Conservation (phyloP, 2,113 vertebrate genomes). For the Xiphophorus couchianus region DNA sequence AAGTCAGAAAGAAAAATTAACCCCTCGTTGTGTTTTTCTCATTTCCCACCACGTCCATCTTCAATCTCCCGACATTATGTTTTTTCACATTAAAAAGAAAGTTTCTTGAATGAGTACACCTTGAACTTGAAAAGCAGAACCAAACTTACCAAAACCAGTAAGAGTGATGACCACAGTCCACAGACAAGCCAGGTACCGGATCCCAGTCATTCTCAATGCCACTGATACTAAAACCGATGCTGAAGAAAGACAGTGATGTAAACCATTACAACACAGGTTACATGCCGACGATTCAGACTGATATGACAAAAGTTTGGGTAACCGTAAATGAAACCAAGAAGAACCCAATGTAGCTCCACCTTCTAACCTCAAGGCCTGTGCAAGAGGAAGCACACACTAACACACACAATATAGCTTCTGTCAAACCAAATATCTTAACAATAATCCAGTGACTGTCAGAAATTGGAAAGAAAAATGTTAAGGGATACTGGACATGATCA, state of each 20-base stretch:
- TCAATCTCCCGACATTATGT: neutral
- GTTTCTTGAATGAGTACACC: neutral
- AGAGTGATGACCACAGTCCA: slow-evolving; percentile 37
- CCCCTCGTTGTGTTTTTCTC: no score
- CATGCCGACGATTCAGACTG: neutral
- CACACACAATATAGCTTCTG: neutral
- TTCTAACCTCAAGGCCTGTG: slow-evolving; percentile 40
- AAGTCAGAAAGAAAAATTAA: neutral
- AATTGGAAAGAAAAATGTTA: neutral
- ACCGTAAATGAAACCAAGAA: slow-evolving; percentile 55
- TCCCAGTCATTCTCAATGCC: slow-evolving; percentile 23
- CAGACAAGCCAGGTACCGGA: slow-evolving; percentile 15
- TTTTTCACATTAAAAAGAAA: neutral
- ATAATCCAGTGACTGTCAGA: no score
- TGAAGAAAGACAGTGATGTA: neutral
- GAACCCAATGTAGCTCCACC: slow-evolving; percentile 67
- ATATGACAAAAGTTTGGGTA: neutral
- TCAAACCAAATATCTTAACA: neutral
- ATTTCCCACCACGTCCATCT: neutral
- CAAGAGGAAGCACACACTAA: slow-evolving; percentile 41
- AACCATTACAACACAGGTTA: slow-evolving; percentile 29
- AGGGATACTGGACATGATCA: neutral
- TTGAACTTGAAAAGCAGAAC: neutral
- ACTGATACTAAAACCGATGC: neutral
- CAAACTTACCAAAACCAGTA: slow-evolving; percentile 54